Evolutionary conservation across 2,797 vertebrate genomes (phyloP).

Genomic region (Botia kubotai): DNA sequence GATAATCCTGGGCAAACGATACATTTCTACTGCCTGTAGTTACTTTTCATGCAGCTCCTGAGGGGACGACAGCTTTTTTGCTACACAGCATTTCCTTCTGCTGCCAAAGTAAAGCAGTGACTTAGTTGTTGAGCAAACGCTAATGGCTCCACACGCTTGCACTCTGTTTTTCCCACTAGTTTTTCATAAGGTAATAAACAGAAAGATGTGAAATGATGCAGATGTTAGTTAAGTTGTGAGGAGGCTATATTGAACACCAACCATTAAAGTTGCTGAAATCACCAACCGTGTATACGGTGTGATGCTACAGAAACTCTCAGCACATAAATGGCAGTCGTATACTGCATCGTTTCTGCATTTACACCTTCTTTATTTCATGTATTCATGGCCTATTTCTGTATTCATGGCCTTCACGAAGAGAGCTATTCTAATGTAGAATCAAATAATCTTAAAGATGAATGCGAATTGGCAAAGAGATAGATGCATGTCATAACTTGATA

Average conservation of each 20-base stretch:
- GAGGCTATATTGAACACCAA: not conserved
- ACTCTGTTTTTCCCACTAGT: not conserved
- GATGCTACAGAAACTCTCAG: not conserved
- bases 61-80: slow-evolving; percentile 38
- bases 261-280: not conserved
- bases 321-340: not conserved
- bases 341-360: slow-evolving; percentile 10
- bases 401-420: slow-evolving; percentile 22
- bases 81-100: slow-evolving; percentile 35
- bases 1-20: slow-evolving; percentile 47
- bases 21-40: slow-evolving; percentile 45
- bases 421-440: slow-evolving; percentile 11
- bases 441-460: slow-evolving; percentile 9
- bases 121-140: slow-evolving; percentile 21
- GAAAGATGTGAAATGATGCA: not conserved
- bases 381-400: slow-evolving; percentile 35
- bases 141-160: not conserved
- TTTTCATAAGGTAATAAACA: not conserved
- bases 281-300: not conserved
- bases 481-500: slow-evolving; percentile 33
- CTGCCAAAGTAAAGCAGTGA: slow-evolving; percentile 33
- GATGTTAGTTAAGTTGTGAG: not conserved
- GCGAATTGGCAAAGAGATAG: not conserved
- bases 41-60: slow-evolving; percentile 22
- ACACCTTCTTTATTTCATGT: slow-evolving; percentile 7